These are phyloP conservation scores for Dermolepida albohirtum DNA, from an alignment of 2,888 invertebrate species.

Conservation along the genomic window DNA sequence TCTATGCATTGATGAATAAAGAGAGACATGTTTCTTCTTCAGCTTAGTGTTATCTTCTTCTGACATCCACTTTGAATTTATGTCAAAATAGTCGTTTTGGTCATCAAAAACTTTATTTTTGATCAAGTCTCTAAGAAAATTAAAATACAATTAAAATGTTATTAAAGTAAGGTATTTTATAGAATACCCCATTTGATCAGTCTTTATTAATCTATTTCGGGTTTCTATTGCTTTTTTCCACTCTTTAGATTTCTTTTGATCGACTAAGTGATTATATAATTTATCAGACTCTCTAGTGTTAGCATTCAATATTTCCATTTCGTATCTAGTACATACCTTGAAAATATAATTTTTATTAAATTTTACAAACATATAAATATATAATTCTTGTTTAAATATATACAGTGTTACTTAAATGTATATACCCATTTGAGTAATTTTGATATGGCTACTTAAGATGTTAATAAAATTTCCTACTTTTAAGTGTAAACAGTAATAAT, in stretches of 20 bases:
- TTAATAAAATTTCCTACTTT: neutral
- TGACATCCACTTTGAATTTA: constrained; percentile 85
- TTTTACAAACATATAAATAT: too few relatives aligned
- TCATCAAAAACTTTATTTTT: constrained; percentile 90
- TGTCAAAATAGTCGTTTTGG: constrained; percentile 92
- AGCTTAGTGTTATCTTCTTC: constrained; percentile 68
- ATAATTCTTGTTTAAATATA: too few relatives aligned
- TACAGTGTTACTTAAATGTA: too few relatives aligned
- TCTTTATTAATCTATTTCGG: constrained; percentile 85
- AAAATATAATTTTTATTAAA: constrained; percentile 32
- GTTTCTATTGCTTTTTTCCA: constrained; percentile 81
- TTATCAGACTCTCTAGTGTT: constrained; percentile 77
- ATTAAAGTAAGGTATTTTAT: neutral
- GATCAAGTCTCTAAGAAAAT: constrained; percentile 69
- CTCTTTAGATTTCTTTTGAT: constrained; percentile 70
- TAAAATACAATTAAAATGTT: too few relatives aligned
- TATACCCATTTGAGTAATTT: too few relatives aligned
- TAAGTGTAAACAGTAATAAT: too few relatives aligned
- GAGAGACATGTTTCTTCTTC: constrained; percentile 54
- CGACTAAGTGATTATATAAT: constrained; percentile 74
- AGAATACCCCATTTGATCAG: constrained; percentile 80
- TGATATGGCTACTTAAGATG: too few relatives aligned
- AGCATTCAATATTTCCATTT: constrained; percentile 74
- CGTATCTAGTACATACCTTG: constrained; percentile 79
- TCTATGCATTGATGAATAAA: constrained; percentile 49